These are phyloP conservation scores for Euproctis similis DNA, from an alignment of 2,888 invertebrate species.

Conservation along the genomic window DNA sequence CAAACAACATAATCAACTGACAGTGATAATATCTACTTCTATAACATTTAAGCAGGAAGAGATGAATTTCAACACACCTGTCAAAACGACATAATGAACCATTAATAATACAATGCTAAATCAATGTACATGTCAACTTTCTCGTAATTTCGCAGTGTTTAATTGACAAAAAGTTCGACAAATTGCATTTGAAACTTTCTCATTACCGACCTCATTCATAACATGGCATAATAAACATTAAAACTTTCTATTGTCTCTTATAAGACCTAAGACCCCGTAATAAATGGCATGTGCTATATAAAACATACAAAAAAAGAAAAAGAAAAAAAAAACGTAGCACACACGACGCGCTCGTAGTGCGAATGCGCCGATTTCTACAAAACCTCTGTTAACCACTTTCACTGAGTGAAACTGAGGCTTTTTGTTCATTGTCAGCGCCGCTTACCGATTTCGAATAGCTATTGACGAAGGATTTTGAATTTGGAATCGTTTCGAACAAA, in stretches of 20 bases:
- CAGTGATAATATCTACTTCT: too few species aligned
- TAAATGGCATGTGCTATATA: slow-evolving; percentile 13
- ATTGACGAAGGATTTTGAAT: slow-evolving; percentile 31
- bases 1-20: too few species aligned
- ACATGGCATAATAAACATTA: slow-evolving; percentile 1
- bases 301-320: slow-evolving; percentile 21
- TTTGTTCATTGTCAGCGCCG: slow-evolving; percentile 57
- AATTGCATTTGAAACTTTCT: slow-evolving; percentile 5
- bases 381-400: slow-evolving; percentile 63
- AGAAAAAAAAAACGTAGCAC: slow-evolving; percentile 20
- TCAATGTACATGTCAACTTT: too few species aligned
- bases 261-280: slow-evolving; percentile 2
- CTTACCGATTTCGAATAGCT: slow-evolving; percentile 45
- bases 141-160: slow-evolving; percentile 1
- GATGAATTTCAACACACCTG: too few species aligned
- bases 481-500: slow-evolving; percentile 4
- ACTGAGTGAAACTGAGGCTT: slow-evolving; percentile 68
- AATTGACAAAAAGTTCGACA: slow-evolving; percentile 1
- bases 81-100: too few species aligned
- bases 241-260: slow-evolving; percentile 4
- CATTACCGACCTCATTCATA: slow-evolving; percentile 2
- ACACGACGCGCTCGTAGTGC: slow-evolving; percentile 25
- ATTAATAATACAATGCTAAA: too few species aligned
- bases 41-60: too few species aligned
- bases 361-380: slow-evolving; percentile 49